Evolutionary conservation across 1,140 invertebrate genomes (phyloP).

Genomic region (Oncopodura yosiiana): DNA sequence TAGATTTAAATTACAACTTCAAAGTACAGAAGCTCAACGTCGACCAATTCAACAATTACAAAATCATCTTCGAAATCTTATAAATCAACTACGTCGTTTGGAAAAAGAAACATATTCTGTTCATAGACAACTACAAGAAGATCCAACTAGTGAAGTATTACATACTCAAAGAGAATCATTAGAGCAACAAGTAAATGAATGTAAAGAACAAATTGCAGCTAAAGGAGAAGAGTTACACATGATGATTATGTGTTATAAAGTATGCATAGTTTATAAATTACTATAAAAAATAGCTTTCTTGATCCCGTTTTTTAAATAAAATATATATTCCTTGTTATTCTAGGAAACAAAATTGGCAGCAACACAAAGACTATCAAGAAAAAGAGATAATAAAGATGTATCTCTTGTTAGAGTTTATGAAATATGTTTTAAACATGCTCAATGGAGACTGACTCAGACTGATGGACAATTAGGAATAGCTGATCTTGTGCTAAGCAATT

Average conservation of each 20-base stretch:
- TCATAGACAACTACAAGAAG: constrained; percentile 61
- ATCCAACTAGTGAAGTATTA: constrained; percentile 52
- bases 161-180: constrained; percentile 56
- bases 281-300: background rate
- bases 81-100: constrained; percentile 67
- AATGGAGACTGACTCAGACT: constrained; percentile 92
- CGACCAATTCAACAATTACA: constrained; percentile 85
- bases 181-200: constrained; percentile 64
- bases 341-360: constrained; percentile 34
- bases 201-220: constrained; percentile 74
- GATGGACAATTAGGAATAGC: constrained; percentile 96
- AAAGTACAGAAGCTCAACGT: constrained; percentile 78
- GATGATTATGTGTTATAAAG: constrained; percentile 73
- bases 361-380: constrained; percentile 29
- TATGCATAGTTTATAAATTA: no score
- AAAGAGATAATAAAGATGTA: constrained; percentile 51
- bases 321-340: constrained; percentile 6
- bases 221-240: constrained; percentile 88
- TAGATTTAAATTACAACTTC: constrained; percentile 84
- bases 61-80: constrained; percentile 60
- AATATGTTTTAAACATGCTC: constrained; percentile 97
- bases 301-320: no score
- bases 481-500: constrained; percentile 89
- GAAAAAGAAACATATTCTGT: constrained; percentile 87
- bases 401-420: constrained; percentile 81